Percentiles rank a stretch among this genome's conserved stretches.
phyloP scores from a whole-genome alignment of 2,797 vertebrate genomes.

The Peromyscus aztecus region DNA sequence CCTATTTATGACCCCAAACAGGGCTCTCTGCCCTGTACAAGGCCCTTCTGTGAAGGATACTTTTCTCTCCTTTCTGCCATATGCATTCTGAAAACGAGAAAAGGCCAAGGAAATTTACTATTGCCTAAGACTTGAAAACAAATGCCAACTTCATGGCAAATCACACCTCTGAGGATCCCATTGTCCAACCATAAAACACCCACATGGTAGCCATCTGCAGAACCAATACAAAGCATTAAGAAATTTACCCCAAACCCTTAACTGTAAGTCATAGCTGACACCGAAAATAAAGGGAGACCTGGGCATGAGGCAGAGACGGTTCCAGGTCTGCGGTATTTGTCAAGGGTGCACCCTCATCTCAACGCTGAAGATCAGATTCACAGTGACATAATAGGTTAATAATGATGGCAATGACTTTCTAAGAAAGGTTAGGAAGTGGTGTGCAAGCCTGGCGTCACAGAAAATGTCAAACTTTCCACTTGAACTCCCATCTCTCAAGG shows the following conservation, averaged over 20 bases:
- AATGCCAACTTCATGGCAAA: constrained; percentile 74
- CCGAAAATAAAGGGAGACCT: constrained; percentile 17
- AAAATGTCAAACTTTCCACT: constrained; percentile 82
- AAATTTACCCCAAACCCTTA: constrained; percentile 75
- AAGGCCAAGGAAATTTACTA: constrained; percentile 73
- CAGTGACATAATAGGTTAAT: background rate
- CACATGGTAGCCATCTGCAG: constrained; percentile 50
- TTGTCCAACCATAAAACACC: constrained; percentile 71
- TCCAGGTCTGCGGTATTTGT: background rate
- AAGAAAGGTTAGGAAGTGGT: constrained; percentile 36
- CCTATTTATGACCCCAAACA: background rate
- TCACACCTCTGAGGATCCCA: constrained; percentile 65
- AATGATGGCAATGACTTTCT: background rate
- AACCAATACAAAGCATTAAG: constrained; percentile 73
- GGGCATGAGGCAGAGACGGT: constrained; percentile 32
- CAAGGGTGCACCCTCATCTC: background rate
- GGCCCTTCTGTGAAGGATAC: constrained; percentile 53
- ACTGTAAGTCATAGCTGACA: background rate
- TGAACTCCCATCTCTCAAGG: constrained; percentile 80
- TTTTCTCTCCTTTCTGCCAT: constrained; percentile 70
- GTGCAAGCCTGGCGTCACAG: background rate
- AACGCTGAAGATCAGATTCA: background rate
- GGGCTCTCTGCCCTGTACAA: constrained; percentile 53
- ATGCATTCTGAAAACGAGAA: constrained; percentile 73
- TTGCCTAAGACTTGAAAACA: constrained; percentile 77